These are phyloP conservation scores for Lasioglossum villosulum DNA, from an alignment of 2,888 invertebrate genomes.

Conservation along the genomic window DNA sequence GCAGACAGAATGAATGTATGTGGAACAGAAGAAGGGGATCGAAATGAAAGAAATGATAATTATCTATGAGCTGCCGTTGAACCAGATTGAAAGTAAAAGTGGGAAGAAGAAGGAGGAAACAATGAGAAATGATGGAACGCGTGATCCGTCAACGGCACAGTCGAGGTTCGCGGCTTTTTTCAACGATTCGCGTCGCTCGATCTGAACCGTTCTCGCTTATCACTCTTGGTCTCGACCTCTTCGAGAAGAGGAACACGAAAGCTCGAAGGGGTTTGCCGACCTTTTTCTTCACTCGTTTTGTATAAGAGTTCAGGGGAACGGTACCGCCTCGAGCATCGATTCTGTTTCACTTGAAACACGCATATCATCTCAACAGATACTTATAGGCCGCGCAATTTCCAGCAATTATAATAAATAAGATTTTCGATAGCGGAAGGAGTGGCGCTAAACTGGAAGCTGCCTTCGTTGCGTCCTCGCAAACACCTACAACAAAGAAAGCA, in stretches of 20 bases:
- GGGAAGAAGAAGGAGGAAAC: background rate
- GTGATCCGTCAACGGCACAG: background rate
- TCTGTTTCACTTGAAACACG: constrained; percentile 48
- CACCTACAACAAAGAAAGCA: constrained; percentile 73
- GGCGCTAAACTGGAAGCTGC: constrained; percentile 81
- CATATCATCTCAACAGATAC: constrained; percentile 82
- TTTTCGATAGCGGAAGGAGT: constrained; percentile 76
- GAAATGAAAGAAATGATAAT: background rate
- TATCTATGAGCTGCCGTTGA: constrained; percentile 6
- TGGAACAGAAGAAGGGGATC: background rate
- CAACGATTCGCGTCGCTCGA: constrained; percentile 9
- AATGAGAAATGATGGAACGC: background rate
- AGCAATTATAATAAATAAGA: constrained; percentile 68
- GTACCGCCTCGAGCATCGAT: background rate
- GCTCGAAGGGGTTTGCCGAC: constrained; percentile 19
- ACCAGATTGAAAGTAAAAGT: background rate
- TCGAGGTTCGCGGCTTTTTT: background rate
- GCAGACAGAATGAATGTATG: background rate
- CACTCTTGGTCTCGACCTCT: constrained; percentile 13
- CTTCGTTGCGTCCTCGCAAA: constrained; percentile 81
- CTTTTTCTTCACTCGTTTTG: constrained; percentile 13
- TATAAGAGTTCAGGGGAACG: background rate
- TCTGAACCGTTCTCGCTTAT: background rate
- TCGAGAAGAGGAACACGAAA: background rate
- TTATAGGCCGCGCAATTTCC: constrained; percentile 73